These are phyloP conservation scores for Dolomedes plantarius DNA, from an alignment of 2,888 invertebrate genomes.

Conservation along the genomic window DNA sequence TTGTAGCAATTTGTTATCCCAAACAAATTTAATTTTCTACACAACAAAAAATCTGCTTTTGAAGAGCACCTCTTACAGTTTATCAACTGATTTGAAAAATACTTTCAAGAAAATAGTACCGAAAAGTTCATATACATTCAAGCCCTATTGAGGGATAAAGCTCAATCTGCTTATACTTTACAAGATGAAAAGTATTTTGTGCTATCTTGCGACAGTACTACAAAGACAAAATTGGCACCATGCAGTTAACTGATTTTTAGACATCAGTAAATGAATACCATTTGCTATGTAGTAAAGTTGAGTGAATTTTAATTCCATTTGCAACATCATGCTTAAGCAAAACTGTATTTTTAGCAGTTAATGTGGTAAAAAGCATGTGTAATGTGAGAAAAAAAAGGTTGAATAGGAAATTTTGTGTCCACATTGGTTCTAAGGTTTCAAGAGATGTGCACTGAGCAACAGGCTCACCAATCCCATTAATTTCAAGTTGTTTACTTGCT, in stretches of 20 bases:
- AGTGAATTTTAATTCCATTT: conserved; percentile 21
- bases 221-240: conserved; percentile 19
- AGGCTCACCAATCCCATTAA: too few relatives aligned
- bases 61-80: background rate
- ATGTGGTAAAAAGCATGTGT: conserved; percentile 18
- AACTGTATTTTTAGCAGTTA: conserved; percentile 15
- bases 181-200: conserved; percentile 26
- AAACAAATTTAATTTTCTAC: too few relatives aligned
- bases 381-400: too few relatives aligned
- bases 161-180: too few relatives aligned
- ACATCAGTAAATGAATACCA: conserved; percentile 35
- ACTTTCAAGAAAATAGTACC: conserved; percentile 1
- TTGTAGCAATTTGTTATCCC: too few relatives aligned
- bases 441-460: too few relatives aligned
- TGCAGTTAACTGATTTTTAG: conserved; percentile 24
- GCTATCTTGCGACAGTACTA: conserved; percentile 20
- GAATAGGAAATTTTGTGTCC: too few relatives aligned
- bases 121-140: conserved; percentile 26
- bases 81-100: conserved; percentile 15
- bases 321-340: conserved; percentile 15
- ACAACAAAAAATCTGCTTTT: too few relatives aligned
- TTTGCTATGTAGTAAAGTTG: conserved; percentile 24
- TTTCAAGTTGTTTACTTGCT: too few relatives aligned
- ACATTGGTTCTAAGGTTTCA: too few relatives aligned
- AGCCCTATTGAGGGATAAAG: conserved; percentile 14